Conservation (phyloP, 2,797 vertebrate genomes). For the Bradypodion ventrale region DNA sequence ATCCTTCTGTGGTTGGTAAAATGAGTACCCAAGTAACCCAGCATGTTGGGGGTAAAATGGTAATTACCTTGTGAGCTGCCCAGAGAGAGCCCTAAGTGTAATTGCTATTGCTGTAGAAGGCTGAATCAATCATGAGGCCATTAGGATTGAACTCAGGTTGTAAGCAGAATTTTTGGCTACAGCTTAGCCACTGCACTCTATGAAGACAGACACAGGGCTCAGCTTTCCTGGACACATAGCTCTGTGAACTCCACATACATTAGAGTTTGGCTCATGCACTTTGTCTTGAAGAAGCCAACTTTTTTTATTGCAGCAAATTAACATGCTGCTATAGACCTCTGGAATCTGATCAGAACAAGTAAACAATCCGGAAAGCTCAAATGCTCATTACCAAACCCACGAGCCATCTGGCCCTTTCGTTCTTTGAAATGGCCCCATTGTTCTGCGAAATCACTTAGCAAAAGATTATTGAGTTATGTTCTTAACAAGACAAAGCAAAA, state of each 20-base stretch:
- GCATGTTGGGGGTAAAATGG: too few species aligned
- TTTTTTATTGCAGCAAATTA: not conserved
- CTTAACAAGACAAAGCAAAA: conserved; percentile 7
- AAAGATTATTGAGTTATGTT: conserved; percentile 15
- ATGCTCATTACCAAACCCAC: not conserved
- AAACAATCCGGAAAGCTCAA: conserved; percentile 5
- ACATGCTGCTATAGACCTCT: not conserved
- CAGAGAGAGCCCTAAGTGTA: too few species aligned
- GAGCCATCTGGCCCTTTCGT: not conserved
- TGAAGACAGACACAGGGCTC: too few species aligned
- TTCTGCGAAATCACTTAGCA: conserved; percentile 6
- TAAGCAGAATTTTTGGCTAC: too few species aligned
- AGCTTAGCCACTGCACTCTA: too few species aligned
- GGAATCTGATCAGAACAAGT: not conserved
- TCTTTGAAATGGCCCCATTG: not conserved
- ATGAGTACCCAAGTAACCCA: too few species aligned
- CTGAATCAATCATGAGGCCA: too few species aligned
- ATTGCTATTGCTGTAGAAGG: too few species aligned
- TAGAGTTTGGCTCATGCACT: too few species aligned
- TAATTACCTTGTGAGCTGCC: too few species aligned
- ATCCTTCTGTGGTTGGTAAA: too few species aligned
- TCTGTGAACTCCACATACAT: not conserved
- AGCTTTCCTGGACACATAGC: not conserved
- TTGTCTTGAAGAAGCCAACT: not conserved
- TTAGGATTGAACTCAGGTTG: too few species aligned